Evolutionary conservation across 1,140 invertebrate species (phyloP), one percentile per base, ranked within the genome.

Genomic region (Coenobita brevimanus): DNA sequence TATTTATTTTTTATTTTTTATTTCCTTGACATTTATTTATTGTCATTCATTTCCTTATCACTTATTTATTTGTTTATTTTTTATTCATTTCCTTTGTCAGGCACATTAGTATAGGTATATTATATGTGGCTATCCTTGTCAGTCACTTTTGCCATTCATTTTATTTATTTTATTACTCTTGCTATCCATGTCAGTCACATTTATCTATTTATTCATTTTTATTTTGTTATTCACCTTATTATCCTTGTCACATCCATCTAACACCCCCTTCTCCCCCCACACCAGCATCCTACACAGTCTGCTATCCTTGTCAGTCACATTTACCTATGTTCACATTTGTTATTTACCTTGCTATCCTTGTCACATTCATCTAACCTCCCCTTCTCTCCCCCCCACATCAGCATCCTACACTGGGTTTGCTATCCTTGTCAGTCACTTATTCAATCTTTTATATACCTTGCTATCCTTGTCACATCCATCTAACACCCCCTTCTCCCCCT

Each of bases 221-320:
- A 6, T 17, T 50, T 50, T 8, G 6, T 50, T 50, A 50, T 50
- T 17, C 17, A 50, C 17, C 46, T 50, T 8, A 50, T 17, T 50
- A 50, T 50, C 46, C 6, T 8, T 50, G 17, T 50, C 46, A 50
- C 17, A 50, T 50, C 46, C n/a, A 69, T 33, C n/a, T 69, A 69
- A 10, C n/a, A 8, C 4, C 64, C n/a, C 64, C n/a, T 8, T 33
- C n/a, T 24, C n/a, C 38, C 62, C 15, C 57, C 24, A 3, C 41
- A 27, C 57, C 92, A 95, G 97, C 96, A 79, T 97, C 97, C 82
- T 97, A 97, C 93, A 97, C 96, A 91, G 97, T n/a, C n/a, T n/a
- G n/a, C n/a, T n/a, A n/a, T n/a, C n/a, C n/a, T n/a, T n/a, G n/a
- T n/a, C n/a, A n/a, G n/a, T n/a, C n/a, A n/a, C n/a, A n/a, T n/a